phyloP scores from a whole-genome alignment of 2,797 vertebrate species.

The Sciaenops ocellatus region DNA sequence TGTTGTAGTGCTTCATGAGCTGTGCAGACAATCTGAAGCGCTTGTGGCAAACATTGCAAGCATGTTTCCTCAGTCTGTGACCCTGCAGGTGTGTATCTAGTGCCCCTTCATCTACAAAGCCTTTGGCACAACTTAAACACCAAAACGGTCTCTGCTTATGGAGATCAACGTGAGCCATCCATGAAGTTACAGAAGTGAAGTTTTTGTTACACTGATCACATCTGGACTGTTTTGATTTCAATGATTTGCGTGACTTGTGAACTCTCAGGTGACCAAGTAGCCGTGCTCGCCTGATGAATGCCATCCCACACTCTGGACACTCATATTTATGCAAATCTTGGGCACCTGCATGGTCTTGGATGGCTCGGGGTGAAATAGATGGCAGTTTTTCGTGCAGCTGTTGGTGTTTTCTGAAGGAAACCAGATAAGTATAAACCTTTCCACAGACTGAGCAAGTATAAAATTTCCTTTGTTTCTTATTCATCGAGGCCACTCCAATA shows the following conservation, averaged over 20 bases:
- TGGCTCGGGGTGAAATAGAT: not conserved
- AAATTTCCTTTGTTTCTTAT: not conserved
- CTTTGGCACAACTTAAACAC: slow-evolving; percentile 74
- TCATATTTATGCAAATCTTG: slow-evolving; percentile 29
- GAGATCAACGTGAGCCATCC: slow-evolving; percentile 62
- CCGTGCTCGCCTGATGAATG: slow-evolving; percentile 52
- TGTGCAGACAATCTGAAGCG: slow-evolving; percentile 36
- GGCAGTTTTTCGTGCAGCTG: slow-evolving; percentile 28
- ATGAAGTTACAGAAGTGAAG: slow-evolving; percentile 52
- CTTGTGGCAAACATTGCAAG: slow-evolving; percentile 64
- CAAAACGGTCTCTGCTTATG: slow-evolving; percentile 73
- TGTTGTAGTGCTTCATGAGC: slow-evolving; percentile 52
- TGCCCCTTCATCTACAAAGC: slow-evolving; percentile 62
- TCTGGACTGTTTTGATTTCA: not conserved
- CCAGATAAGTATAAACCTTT: slow-evolving; percentile 74
- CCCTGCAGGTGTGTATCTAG: slow-evolving; percentile 69
- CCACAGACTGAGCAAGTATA: slow-evolving; percentile 77
- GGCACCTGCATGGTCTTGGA: not conserved
- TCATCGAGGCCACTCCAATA: not conserved
- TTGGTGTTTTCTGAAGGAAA: slow-evolving; percentile 78
- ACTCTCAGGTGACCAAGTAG: slow-evolving; percentile 66
- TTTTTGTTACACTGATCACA: slow-evolving; percentile 75
- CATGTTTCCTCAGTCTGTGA: slow-evolving; percentile 58
- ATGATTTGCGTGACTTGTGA: slow-evolving; percentile 32
- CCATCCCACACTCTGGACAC: slow-evolving; percentile 75